Evolutionary conservation across 2,888 invertebrate species (phyloP).

Genomic region (Malthinus flaveolus): DNA sequence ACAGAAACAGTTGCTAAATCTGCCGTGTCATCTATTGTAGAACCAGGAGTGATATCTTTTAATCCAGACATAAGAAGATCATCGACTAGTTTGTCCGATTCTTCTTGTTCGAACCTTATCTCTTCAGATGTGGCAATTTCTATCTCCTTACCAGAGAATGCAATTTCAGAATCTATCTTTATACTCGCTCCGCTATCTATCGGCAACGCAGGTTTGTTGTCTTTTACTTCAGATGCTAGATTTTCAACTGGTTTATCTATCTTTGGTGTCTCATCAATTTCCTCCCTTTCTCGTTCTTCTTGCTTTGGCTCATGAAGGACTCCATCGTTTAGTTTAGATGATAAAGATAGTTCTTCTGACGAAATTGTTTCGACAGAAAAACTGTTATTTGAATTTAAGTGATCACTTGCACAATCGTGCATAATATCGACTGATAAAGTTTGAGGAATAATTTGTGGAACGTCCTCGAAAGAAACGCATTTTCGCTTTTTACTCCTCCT

Average conservation of each 20-base stretch:
- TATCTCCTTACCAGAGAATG: constrained; percentile 15
- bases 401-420: no score
- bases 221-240: neutral
- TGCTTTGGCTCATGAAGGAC: constrained; percentile 22
- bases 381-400: no score
- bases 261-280: constrained; percentile 28
- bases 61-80: constrained; percentile 5
- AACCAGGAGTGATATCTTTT: no score
- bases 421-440: no score
- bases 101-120: no score
- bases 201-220: neutral
- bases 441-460: constrained; percentile 42
- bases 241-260: constrained; percentile 21
- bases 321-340: constrained; percentile 28
- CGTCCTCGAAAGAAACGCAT: constrained; percentile 49
- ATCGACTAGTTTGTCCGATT: no score
- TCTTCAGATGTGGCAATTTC: neutral
- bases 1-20: no score
- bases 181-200: constrained; percentile 38
- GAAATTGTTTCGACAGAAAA: constrained; percentile 16
- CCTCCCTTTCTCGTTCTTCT: no score
- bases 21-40: no score
- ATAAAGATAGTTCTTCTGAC: neutral
- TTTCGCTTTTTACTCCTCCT: constrained; percentile 41
- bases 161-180: constrained; percentile 34